Evolutionary conservation across 2,888 invertebrate genomes (phyloP).

Genomic region (Malachius bipustulatus): DNA sequence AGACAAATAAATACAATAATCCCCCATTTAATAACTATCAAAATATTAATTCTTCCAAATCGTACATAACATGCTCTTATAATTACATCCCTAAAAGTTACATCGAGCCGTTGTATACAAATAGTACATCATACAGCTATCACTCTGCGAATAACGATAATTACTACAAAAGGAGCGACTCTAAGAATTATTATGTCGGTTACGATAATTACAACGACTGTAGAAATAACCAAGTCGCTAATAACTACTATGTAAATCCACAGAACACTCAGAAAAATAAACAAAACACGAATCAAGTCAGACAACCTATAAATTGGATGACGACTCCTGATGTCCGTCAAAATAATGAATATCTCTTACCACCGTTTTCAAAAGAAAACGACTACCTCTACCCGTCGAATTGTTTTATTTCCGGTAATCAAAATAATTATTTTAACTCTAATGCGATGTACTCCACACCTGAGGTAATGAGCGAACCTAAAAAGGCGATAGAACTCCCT

Average conservation of each 20-base stretch:
- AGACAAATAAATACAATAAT: conserved; percentile 9
- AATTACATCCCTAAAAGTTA: conserved; percentile 20
- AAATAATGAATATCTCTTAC: conserved; percentile 37
- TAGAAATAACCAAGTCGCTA: conserved; percentile 19
- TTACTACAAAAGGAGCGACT: conserved; percentile 23
- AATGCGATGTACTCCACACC: conserved; percentile 22
- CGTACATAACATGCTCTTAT: background rate
- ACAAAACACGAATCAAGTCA: conserved; percentile 22
- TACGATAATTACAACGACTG: conserved; percentile 28
- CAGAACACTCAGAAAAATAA: conserved; percentile 11
- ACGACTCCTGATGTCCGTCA: conserved; percentile 42
- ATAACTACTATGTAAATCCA: conserved; percentile 15
- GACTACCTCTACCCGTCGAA: conserved; percentile 26
- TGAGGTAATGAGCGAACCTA: conserved; percentile 19
- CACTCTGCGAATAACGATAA: conserved; percentile 22
- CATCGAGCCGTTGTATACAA: conserved; percentile 29
- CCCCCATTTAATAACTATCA: conserved; percentile 7
- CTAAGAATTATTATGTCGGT: conserved; percentile 25
- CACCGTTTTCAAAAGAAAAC: conserved; percentile 36
- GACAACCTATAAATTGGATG: conserved; percentile 51
- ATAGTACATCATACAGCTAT: conserved; percentile 28
- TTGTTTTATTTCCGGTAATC: conserved; percentile 21
- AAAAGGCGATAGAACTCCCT: conserved; percentile 24
- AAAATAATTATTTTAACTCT: conserved; percentile 25
- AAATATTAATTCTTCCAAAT: background rate